These are phyloP conservation scores for Sander lucioperca DNA, from an alignment of 2,113 vertebrate species.

Conservation along the genomic window DNA sequence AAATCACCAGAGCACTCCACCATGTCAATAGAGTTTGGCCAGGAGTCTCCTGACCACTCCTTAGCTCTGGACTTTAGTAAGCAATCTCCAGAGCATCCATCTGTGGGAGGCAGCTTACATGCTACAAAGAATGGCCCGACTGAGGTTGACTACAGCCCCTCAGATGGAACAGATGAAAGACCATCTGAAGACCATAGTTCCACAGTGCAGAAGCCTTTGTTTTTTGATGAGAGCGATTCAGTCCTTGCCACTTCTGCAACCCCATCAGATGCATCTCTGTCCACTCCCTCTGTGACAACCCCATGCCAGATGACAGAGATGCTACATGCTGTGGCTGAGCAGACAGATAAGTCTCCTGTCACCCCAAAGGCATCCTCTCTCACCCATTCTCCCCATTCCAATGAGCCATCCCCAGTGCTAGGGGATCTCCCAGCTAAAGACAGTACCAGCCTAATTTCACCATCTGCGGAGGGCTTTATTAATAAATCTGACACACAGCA, in stretches of 20 bases:
- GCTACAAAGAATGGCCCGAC: conserved; percentile 96
- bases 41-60: conserved; percentile 94
- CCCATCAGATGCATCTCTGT: conserved; percentile 93
- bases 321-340: conserved; percentile 55
- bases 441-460: conserved; percentile 56
- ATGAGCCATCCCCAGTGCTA: conserved; percentile 77
- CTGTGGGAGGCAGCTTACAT: conserved; percentile 79
- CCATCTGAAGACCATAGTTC: conserved; percentile 80
- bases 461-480: conserved; percentile 36
- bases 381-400: conserved; percentile 87
- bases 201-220: conserved; percentile 83
- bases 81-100: conserved; percentile 93
- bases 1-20: conserved; percentile 92
- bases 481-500: conserved; percentile 51
- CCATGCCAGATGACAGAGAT: conserved; percentile 88
- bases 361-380: conserved; percentile 86
- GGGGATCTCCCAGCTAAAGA: conserved; percentile 54
- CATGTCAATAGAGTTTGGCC: conserved; percentile 91
- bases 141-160: conserved; percentile 94
- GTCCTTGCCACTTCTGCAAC: conserved; percentile 88
- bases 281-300: conserved; percentile 93
- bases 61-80: conserved; percentile 94
- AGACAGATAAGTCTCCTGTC: conserved; percentile 73
- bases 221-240: conserved; percentile 88
- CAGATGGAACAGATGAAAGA: conserved; percentile 83